Percentiles rank a stretch among this genome's conserved stretches.
phyloP scores from a whole-genome alignment of 1,140 invertebrate species.

The Pseudachorutes palmiensis region DNA sequence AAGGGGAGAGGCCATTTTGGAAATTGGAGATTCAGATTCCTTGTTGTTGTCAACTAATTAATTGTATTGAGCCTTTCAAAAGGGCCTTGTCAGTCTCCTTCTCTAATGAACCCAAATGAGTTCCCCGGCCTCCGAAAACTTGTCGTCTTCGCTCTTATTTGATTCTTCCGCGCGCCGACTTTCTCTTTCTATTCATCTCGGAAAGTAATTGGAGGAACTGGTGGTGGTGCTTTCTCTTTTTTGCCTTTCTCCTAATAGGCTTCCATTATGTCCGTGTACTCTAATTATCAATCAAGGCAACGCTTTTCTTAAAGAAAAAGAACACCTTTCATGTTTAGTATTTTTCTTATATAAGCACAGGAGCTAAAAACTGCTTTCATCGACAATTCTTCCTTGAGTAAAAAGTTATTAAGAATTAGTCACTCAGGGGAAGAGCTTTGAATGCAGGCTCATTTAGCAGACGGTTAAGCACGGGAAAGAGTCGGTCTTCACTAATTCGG shows the following conservation, averaged over 20 bases:
- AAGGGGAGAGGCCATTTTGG: no score
- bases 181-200: background rate
- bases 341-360: background rate
- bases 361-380: no score
- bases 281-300: slow-evolving; percentile 4
- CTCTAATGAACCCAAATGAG: slow-evolving; percentile 6
- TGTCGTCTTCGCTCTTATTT: no score
- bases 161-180: no score
- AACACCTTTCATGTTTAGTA: background rate
- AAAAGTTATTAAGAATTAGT: no score
- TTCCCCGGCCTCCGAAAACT: background rate
- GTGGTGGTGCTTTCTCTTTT: background rate
- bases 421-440: no score
- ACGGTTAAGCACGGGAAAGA: no score
- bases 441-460: no score
- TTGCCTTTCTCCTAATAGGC: background rate
- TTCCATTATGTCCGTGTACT: background rate
- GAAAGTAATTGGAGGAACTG: slow-evolving; percentile 1
- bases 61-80: slow-evolving; percentile 9
- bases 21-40: background rate
- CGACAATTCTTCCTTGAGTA: no score
- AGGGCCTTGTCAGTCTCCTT: background rate
- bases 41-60: slow-evolving; percentile 1
- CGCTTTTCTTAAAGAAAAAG: background rate
- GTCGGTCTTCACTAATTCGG: no score